Evolutionary conservation across 2,797 vertebrate genomes (phyloP).

Genomic region (Eurystomus glaucurus): DNA sequence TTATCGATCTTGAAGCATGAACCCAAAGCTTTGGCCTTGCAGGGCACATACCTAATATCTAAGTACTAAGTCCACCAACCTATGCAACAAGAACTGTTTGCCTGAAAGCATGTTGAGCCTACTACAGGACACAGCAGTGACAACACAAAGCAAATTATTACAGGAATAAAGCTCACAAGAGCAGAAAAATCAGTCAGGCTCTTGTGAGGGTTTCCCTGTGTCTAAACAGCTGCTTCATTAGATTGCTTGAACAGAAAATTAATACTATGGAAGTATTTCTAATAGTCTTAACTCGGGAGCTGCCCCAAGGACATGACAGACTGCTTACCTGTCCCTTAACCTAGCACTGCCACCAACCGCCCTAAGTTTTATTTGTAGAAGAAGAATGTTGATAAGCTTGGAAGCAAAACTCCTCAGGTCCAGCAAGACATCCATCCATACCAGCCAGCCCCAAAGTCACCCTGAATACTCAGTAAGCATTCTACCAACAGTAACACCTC

Average conservation of each 20-base stretch:
- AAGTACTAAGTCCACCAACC: constrained; percentile 11
- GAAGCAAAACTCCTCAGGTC: neutral
- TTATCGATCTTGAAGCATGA: neutral
- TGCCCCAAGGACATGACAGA: neutral
- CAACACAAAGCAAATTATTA: neutral
- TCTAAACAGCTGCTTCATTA: neutral
- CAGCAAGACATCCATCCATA: neutral
- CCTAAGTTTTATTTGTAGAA: neutral
- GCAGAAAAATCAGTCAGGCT: neutral
- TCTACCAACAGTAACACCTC: neutral
- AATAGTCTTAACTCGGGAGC: neutral
- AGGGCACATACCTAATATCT: neutral
- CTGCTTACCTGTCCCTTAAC: neutral
- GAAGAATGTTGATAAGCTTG: neutral
- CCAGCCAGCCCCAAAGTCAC: neutral
- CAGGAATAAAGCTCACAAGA: neutral
- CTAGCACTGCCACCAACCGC: neutral
- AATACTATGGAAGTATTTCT: neutral
- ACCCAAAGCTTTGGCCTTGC: neutral
- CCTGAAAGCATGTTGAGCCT: accelerated
- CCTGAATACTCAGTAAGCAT: neutral
- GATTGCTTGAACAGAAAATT: neutral
- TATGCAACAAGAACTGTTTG: neutral
- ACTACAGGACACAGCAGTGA: neutral
- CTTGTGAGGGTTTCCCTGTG: neutral